Evolutionary conservation across 2,888 invertebrate genomes (phyloP).

Genomic region (Mythimna vitellina): DNA sequence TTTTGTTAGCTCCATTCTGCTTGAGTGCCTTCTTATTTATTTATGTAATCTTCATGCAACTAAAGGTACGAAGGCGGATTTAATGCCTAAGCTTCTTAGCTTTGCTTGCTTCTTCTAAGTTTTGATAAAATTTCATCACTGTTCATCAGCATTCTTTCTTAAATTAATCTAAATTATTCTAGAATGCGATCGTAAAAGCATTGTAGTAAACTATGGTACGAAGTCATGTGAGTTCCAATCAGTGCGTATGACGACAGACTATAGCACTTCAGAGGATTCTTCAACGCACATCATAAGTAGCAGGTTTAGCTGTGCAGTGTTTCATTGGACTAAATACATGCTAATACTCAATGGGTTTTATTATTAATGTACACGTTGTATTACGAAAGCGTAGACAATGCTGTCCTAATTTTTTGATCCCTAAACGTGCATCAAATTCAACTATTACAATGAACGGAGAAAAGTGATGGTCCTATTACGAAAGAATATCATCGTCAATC

Average conservation of each 20-base stretch:
- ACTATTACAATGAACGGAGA: slow-evolving; percentile 51
- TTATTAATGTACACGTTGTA: slow-evolving; percentile 29
- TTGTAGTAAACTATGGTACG: slow-evolving; percentile 48
- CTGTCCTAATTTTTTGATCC: slow-evolving; percentile 52
- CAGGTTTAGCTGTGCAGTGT: slow-evolving; percentile 51
- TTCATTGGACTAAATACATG: slow-evolving; percentile 52
- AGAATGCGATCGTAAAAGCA: slow-evolving; percentile 36
- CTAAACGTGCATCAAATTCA: slow-evolving; percentile 47
- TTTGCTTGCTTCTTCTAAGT: no score
- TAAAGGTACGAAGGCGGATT: no score
- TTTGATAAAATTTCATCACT: slow-evolving; percentile 1
- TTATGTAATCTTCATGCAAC: no score
- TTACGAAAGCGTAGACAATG: slow-evolving; percentile 41
- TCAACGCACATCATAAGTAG: slow-evolving; percentile 67
- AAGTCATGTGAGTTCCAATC: slow-evolving; percentile 68
- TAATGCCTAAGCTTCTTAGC: no score
- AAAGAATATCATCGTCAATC: slow-evolving; percentile 64
- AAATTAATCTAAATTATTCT: slow-evolving; percentile 40
- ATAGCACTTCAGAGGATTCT: slow-evolving; percentile 72
- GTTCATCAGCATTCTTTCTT: slow-evolving; percentile 2
- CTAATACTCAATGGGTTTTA: slow-evolving; percentile 55
- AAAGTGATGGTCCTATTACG: slow-evolving; percentile 55
- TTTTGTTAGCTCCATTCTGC: background rate
- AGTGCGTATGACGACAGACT: slow-evolving; percentile 69
- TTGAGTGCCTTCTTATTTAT: background rate